A percentile compares a stretch with the other conserved stretches of the same genome.
Conservation (phyloP, 2,888 invertebrate species). For the Napeogenes sylphis region DNA sequence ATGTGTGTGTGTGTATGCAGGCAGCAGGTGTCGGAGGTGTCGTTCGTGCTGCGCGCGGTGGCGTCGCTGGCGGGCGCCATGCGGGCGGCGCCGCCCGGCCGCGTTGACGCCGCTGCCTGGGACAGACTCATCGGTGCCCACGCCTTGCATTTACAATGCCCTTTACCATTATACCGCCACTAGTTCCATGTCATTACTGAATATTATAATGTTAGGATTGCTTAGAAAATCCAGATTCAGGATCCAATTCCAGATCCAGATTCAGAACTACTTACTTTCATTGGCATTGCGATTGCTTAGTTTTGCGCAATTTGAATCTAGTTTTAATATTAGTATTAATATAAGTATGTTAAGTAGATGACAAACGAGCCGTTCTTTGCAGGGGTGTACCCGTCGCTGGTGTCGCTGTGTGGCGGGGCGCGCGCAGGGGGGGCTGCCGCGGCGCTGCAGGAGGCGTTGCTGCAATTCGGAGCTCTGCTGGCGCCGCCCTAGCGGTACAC, state of each 20-base stretch:
- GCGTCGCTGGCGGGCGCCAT: conserved; percentile 94
- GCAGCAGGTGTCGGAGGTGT: conserved; percentile 95
- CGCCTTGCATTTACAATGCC: too few relatives aligned
- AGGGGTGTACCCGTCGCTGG: conserved; percentile 91
- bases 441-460: conserved; percentile 86
- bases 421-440: conserved; percentile 78
- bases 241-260: too few relatives aligned
- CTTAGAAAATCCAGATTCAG: too few relatives aligned
- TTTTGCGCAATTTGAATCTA: too few relatives aligned
- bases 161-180: too few relatives aligned
- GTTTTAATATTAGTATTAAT: too few relatives aligned
- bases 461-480: conserved; percentile 91
- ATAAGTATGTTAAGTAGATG: too few relatives aligned
- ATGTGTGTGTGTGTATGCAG: conserved; percentile 62
- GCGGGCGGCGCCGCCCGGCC: conserved; percentile 92
- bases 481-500: conserved; percentile 77
- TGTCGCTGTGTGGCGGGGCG: conserved; percentile 87
- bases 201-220: too few relatives aligned
- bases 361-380: conserved; percentile 2
- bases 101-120: conserved; percentile 95
- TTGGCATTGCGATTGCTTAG: too few relatives aligned
- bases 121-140: conserved; percentile 87
- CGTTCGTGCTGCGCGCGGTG: conserved; percentile 95
- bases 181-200: too few relatives aligned
- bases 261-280: too few relatives aligned